These are phyloP conservation scores for Lycaena phlaeas DNA, from an alignment of 2,888 invertebrate species.

Conservation along the genomic window DNA sequence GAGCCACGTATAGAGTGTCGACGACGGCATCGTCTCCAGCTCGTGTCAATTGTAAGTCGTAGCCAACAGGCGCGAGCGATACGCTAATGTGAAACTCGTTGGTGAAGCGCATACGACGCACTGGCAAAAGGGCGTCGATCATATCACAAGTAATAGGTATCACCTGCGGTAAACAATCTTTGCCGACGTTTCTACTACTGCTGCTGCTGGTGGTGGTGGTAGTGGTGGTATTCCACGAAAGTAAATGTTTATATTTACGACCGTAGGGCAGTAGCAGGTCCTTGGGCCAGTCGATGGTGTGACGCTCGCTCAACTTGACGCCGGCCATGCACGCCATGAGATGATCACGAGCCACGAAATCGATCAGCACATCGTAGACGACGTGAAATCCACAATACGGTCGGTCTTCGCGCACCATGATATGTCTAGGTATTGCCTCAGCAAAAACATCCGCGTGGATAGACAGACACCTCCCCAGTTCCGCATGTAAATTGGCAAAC, in stretches of 20 bases:
- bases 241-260: conserved; percentile 8
- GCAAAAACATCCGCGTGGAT: conserved; percentile 5
- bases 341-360: conserved; percentile 8
- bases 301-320: conserved; percentile 8
- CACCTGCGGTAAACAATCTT: conserved; percentile 1
- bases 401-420: conserved; percentile 9
- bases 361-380: conserved; percentile 7
- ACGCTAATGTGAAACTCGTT: conserved; percentile 9
- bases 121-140: conserved; percentile 5
- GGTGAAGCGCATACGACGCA: conserved; percentile 8
- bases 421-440: conserved; percentile 4
- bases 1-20: conserved; percentile 6
- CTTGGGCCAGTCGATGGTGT: conserved; percentile 7
- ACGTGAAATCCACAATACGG: conserved; percentile 9
- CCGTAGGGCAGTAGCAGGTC: conserved; percentile 9
- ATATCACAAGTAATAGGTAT: conserved; percentile 2
- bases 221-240: conserved; percentile 2
- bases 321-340: conserved; percentile 9
- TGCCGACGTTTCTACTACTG: background rate
- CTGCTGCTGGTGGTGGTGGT: background rate
- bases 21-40: background rate
- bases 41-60: conserved; percentile 5
- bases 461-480: conserved; percentile 8
- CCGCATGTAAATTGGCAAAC: conserved; percentile 7
- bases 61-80: conserved; percentile 8